Conservation (phyloP, 2,888 invertebrate species). For the Lasioglossum malachurum region DNA sequence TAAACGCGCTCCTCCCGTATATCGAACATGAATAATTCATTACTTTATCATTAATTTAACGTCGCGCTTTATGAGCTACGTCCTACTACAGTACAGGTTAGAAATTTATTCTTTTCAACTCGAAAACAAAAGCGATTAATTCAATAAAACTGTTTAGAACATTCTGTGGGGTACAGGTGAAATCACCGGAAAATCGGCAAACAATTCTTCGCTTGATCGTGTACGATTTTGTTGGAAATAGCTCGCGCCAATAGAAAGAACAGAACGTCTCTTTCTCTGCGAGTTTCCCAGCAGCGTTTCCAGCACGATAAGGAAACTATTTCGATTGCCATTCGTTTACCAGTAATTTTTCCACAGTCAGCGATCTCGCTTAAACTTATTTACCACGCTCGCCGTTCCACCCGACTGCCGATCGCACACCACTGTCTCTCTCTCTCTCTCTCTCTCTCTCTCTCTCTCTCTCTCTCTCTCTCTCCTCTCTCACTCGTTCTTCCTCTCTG, state of each 20-base stretch:
- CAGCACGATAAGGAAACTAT: neutral
- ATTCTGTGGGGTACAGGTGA: neutral
- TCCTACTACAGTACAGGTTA: neutral
- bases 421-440: too few species aligned
- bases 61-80: neutral
- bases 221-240: neutral
- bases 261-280: neutral
- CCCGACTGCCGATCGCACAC: neutral
- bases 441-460: too few species aligned
- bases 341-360: neutral
- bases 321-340: neutral
- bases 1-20: neutral
- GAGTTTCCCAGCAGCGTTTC: neutral
- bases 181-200: neutral
- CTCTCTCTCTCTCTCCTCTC: too few species aligned
- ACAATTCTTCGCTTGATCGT: neutral
- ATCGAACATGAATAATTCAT: neutral
- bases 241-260: neutral
- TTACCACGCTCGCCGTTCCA: neutral
- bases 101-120: too few species aligned
- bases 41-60: neutral
- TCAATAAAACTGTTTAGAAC: neutral
- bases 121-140: neutral
- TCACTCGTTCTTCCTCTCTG: too few species aligned
- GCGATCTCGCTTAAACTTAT: constrained; percentile 20